Percentiles rank a stretch among this genome's conserved stretches.
phyloP scores from a whole-genome alignment of 2,113 vertebrate species.

The Datnioides undecimradiatus region DNA sequence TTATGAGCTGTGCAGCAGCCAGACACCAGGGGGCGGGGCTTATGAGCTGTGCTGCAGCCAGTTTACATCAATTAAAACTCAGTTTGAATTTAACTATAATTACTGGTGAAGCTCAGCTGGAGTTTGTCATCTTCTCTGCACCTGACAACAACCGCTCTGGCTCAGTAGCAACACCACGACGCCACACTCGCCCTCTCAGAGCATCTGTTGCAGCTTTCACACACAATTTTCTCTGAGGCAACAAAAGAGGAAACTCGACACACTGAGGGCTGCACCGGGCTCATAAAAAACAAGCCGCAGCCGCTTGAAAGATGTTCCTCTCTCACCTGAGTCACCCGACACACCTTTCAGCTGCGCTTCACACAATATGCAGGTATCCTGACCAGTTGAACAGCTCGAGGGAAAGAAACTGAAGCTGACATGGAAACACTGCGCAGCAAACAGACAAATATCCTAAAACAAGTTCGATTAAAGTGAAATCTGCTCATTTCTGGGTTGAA shows the following conservation, averaged over 20 bases:
- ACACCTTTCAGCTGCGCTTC: background rate
- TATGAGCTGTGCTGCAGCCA: no score
- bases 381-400: background rate
- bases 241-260: conserved; percentile 78
- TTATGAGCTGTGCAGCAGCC: no score
- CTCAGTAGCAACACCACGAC: no score
- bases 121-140: background rate
- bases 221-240: conserved; percentile 49
- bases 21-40: no score
- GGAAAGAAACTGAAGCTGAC: background rate
- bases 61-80: no score
- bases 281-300: conserved; percentile 7
- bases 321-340: conserved; percentile 40
- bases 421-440: no score
- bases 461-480: no score
- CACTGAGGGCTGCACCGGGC: conserved; percentile 17
- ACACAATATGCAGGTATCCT: background rate
- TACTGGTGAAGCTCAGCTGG: no score
- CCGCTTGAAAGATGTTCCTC: conserved; percentile 21
- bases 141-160: background rate
- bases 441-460: no score
- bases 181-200: no score
- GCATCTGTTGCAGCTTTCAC: conserved; percentile 77
- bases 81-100: no score
- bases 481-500: no score